Conservation (phyloP, 2,888 invertebrate genomes). For the Agonopterix heracliana region DNA sequence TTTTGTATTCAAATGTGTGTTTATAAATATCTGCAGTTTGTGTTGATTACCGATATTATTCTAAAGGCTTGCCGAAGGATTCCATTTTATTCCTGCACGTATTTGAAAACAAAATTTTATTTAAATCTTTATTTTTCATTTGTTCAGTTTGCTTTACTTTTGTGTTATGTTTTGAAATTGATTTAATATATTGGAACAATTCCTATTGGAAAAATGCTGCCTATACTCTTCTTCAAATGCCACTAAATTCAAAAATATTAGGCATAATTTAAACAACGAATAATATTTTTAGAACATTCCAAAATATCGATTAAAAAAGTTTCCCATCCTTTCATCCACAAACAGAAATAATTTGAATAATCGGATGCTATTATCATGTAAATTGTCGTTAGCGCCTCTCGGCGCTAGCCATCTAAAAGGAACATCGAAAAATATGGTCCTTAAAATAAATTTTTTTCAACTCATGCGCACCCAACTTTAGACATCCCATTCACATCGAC, state of each 20-base stretch:
- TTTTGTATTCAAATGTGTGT: conserved; percentile 15
- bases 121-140: too few species aligned
- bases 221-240: too few species aligned
- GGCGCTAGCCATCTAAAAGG: conserved; percentile 49
- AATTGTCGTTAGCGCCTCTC: conserved; percentile 61
- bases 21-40: conserved; percentile 3
- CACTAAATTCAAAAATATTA: too few species aligned
- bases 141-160: too few species aligned
- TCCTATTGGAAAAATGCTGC: too few species aligned
- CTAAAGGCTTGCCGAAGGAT: too few species aligned
- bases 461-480: conserved; percentile 35
- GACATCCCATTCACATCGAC: conserved; percentile 48
- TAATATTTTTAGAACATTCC: conserved; percentile 9
- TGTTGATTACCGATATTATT: background rate
- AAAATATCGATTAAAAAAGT: conserved; percentile 24
- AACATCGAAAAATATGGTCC: conserved; percentile 50
- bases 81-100: too few species aligned
- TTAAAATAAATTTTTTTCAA: conserved; percentile 32
- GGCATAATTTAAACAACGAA: too few species aligned
- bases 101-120: too few species aligned
- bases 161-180: too few species aligned
- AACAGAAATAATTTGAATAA: conserved; percentile 45
- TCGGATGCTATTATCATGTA: conserved; percentile 53
- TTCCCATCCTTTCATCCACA: conserved; percentile 29
- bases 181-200: too few species aligned